Evolutionary conservation across 1,140 invertebrate genomes (phyloP), one percentile per base, ranked within the genome.

Genomic region (Drosophila ironensis): DNA sequence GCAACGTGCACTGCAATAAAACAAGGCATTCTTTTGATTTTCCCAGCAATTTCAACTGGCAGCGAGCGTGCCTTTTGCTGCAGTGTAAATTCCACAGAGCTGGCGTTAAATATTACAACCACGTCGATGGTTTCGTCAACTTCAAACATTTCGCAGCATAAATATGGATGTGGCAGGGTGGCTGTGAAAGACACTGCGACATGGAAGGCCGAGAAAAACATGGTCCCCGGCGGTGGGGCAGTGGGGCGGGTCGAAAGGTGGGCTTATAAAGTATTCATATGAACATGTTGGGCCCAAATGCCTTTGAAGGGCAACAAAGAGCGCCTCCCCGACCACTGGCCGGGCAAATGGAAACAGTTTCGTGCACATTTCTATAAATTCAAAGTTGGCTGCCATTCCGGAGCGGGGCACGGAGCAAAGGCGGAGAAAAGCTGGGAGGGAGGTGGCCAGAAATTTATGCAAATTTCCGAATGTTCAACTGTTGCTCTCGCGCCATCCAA

Each of bases 181-280:
- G 16, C 25, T 27, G 22, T 27, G 33, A 50, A 35, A 37, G 28
- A 16, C 24, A 35, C 28, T 6, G 22, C 7, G n/a, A 11, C 16
- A 9, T 4, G 9, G 37, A 52, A 12, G 11, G 20, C 4, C 8
- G n/a, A n/a, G n/a, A n/a, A n/a, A n/a, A n/a, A n/a, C n/a, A n/a
- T n/a, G n/a, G n/a, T n/a, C n/a, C n/a, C n/a, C n/a, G n/a, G n/a
- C n/a, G n/a, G n/a, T n/a, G n/a, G n/a, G n/a, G n/a, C n/a, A n/a
- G n/a, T n/a, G n/a, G n/a, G n/a, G n/a, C n/a, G n/a, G n/a, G n/a
- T n/a, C n/a, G n/a, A 51, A 67, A 51, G 53, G 59, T 52, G 61
- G 63, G 57, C 73, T 86, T 84, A 86, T 84, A 84, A 84, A 86
- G 82, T 74, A 84, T 84, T 84, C 80, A 84, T 84, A 78, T 67